phyloP scores from a whole-genome alignment of 1,140 invertebrate species.

The Subanguina moxae region DNA sequence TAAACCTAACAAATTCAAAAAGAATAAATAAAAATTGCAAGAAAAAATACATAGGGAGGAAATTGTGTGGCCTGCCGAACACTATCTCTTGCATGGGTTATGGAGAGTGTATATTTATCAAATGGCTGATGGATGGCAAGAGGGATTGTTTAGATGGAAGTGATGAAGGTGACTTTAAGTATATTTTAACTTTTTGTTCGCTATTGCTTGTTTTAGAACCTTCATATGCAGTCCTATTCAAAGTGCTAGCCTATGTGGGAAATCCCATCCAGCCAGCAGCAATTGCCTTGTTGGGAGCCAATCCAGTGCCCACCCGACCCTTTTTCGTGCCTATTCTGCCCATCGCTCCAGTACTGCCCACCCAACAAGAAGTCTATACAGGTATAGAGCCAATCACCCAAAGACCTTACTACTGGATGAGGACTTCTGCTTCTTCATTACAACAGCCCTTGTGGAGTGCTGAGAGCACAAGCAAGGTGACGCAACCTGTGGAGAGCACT shows the following conservation, averaged over 20 bases:
- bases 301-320: not conserved
- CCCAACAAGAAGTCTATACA: not conserved
- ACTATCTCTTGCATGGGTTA: conserved; percentile 36
- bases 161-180: conserved; percentile 26
- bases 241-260: conserved; percentile 9
- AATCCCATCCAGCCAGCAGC: conserved; percentile 10
- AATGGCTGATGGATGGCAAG: conserved; percentile 39
- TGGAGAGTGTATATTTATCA: conserved; percentile 36
- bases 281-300: not conserved
- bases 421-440: too few species aligned
- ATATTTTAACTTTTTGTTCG: not conserved
- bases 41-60: conserved; percentile 12
- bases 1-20: not conserved
- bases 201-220: conserved; percentile 5
- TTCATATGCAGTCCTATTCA: conserved; percentile 13
- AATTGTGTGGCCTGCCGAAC: conserved; percentile 29
- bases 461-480: not conserved
- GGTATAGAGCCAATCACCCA: not conserved
- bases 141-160: conserved; percentile 36
- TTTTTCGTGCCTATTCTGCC: not conserved
- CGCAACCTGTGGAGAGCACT: not conserved
- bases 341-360: not conserved
- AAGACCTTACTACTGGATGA: not conserved
- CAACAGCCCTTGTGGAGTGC: too few species aligned
- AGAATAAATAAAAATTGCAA: not conserved